Evolutionary conservation across 2,888 invertebrate genomes (phyloP).

Genomic region (Hemithea aestivaria): DNA sequence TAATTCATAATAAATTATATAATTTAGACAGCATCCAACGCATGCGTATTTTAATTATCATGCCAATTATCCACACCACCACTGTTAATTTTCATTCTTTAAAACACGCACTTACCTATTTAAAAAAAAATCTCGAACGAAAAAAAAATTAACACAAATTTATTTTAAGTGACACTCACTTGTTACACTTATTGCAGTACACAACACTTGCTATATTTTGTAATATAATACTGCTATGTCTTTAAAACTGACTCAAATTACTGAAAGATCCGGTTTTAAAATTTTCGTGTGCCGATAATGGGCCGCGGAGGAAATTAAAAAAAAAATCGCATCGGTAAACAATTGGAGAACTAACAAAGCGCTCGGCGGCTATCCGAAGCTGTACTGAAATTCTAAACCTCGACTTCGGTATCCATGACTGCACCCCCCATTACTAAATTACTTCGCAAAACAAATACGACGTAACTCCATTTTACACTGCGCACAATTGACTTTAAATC

Average conservation of each 20-base stretch:
- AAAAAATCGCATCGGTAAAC: slow-evolving; percentile 69
- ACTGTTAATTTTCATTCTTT: slow-evolving; percentile 57
- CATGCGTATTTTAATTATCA: slow-evolving; percentile 60
- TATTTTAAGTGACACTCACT: slow-evolving; percentile 33
- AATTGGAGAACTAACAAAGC: slow-evolving; percentile 74
- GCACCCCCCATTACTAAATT: slow-evolving; percentile 79
- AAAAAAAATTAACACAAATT: slow-evolving; percentile 30
- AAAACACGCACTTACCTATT: slow-evolving; percentile 72
- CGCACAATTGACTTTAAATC: slow-evolving; percentile 14
- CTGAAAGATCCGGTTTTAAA: slow-evolving; percentile 37
- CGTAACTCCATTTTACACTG: slow-evolving; percentile 22
- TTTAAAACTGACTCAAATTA: slow-evolving; percentile 36
- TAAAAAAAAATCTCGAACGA: slow-evolving; percentile 37
- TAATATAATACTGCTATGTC: slow-evolving; percentile 40
- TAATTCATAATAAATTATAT: slow-evolving; percentile 8
- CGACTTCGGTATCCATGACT: slow-evolving; percentile 75
- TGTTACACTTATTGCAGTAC: slow-evolving; percentile 31
- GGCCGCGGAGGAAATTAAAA: slow-evolving; percentile 48
- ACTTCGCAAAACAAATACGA: slow-evolving; percentile 45
- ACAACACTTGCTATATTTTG: slow-evolving; percentile 38
- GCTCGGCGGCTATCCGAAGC: slow-evolving; percentile 77
- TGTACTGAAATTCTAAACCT: slow-evolving; percentile 79
- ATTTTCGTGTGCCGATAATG: slow-evolving; percentile 38
- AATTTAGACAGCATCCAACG: slow-evolving; percentile 41
- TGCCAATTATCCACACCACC: slow-evolving; percentile 72